Evolutionary conservation across 2,113 vertebrate genomes (phyloP).

Genomic region (Aegithalos caudatus): DNA sequence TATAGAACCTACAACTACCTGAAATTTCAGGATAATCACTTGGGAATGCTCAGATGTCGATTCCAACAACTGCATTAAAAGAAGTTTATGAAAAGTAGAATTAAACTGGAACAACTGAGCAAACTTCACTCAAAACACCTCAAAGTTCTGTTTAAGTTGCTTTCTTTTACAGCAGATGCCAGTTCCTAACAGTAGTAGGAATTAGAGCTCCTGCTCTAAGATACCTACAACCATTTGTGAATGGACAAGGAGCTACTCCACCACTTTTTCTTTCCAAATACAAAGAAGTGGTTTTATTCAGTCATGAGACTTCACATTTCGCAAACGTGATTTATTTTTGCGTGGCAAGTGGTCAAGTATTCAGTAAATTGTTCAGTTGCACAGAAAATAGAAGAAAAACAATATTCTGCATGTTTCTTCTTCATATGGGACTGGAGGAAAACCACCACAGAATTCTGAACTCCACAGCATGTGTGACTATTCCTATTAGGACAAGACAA

Average conservation of each 20-base stretch:
- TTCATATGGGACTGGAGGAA: neutral
- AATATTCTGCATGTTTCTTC: neutral
- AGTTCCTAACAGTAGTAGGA: neutral
- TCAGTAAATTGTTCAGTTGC: neutral
- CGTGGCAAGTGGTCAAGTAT: neutral
- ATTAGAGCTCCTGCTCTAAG: neutral
- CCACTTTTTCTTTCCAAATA: neutral
- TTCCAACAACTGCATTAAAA: neutral
- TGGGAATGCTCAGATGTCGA: neutral
- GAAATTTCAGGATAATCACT: neutral
- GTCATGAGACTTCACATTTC: neutral
- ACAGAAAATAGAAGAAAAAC: neutral
- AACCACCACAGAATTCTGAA: neutral
- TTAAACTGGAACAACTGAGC: neutral
- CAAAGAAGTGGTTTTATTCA: neutral
- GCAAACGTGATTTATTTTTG: neutral
- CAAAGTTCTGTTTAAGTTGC: neutral
- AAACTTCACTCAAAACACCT: neutral
- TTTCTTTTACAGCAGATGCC: neutral
- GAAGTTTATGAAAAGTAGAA: neutral
- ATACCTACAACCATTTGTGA: neutral
- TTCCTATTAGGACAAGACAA: neutral
- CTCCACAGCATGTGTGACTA: neutral
- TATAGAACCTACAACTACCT: neutral
- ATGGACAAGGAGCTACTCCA: neutral